These are phyloP conservation scores for Tanypteryx hageni DNA, from an alignment of 2,888 invertebrate species.

Conservation along the genomic window DNA sequence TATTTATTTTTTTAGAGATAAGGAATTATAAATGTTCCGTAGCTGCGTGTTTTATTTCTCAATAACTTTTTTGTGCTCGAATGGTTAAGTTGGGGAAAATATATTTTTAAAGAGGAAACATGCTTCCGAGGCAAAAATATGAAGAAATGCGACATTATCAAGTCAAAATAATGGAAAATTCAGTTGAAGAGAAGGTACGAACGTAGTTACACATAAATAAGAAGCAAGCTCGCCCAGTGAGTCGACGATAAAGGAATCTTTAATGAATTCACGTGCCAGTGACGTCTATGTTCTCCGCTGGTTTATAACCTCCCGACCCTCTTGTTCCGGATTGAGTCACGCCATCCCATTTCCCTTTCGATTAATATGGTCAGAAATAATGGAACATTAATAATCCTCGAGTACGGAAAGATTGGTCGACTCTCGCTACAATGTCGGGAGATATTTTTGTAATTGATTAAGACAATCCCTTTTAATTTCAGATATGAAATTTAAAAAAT, in stretches of 20 bases:
- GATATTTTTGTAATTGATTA: not conserved
- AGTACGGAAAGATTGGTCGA: not conserved
- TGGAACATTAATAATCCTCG: slow-evolving; percentile 47
- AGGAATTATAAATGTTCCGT: no score
- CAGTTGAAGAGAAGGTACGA: not conserved
- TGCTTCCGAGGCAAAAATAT: not conserved
- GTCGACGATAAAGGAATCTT: slow-evolving; percentile 29
- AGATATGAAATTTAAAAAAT: no score
- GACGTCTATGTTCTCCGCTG: slow-evolving; percentile 45
- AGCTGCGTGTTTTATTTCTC: no score
- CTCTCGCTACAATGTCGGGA: not conserved
- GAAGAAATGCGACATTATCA: not conserved
- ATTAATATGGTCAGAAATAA: slow-evolving; percentile 41
- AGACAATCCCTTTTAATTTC: no score
- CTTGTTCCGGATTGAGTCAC: slow-evolving; percentile 39
- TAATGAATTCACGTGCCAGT: slow-evolving; percentile 54
- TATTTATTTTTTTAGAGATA: no score
- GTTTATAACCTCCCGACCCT: slow-evolving; percentile 25
- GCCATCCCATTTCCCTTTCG: slow-evolving; percentile 58
- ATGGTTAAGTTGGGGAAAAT: no score
- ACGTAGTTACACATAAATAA: slow-evolving; percentile 18
- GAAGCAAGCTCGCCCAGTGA: not conserved
- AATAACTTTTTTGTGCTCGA: no score
- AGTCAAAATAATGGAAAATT: not conserved
- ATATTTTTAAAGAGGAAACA: not conserved